Base-by-base conservation (phyloP, 2,888 invertebrate species). In the Parthenolecanium corni region DNA sequence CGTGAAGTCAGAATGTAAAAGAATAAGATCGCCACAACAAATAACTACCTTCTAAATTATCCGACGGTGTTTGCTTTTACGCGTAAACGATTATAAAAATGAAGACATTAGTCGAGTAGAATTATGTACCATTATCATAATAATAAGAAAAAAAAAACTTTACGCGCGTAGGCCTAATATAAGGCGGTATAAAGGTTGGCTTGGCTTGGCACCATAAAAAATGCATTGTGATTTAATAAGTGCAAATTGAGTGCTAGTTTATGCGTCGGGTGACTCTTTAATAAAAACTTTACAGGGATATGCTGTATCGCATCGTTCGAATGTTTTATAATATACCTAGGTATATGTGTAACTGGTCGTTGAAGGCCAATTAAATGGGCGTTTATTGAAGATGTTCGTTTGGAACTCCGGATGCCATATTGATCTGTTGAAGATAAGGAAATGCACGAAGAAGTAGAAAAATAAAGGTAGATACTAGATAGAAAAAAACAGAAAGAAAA, bases 241-340 rank as follows among this genome's bases (percentile, higher is more conserved):
- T 53, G 53, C 53, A 53, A 53, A 53, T 53, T 53, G 53, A 53
- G 38, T 40, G 53, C 53, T 53, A 53, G 53, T 53, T n/a, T 36
- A 53, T 40, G 18, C 53, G 53, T 36, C 23, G 36, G 14, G 44
- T 53, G 53, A 40, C 40, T 53, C 40, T 53, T n/a, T n/a, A n/a
- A 40, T 53, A 53, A 40, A 53, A 38, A 40, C 40, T n/a, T n/a
- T n/a, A n/a, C n/a, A n/a, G n/a, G n/a, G n/a, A n/a, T n/a, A n/a
- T n/a, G n/a, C n/a, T n/a, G n/a, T n/a, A n/a, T n/a, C n/a, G n/a
- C n/a, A n/a, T n/a, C n/a, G n/a, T n/a, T n/a, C n/a, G n/a, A n/a
- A n/a, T n/a, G n/a, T n/a, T n/a, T n/a, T n/a, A n/a, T n/a, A n/a
- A n/a, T n/a, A n/a, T n/a, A n/a, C n/a, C n/a, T n/a, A n/a, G n/a